Evolutionary conservation across 2,113 vertebrate genomes (phyloP).

Genomic region (Perognathus longimembris): DNA sequence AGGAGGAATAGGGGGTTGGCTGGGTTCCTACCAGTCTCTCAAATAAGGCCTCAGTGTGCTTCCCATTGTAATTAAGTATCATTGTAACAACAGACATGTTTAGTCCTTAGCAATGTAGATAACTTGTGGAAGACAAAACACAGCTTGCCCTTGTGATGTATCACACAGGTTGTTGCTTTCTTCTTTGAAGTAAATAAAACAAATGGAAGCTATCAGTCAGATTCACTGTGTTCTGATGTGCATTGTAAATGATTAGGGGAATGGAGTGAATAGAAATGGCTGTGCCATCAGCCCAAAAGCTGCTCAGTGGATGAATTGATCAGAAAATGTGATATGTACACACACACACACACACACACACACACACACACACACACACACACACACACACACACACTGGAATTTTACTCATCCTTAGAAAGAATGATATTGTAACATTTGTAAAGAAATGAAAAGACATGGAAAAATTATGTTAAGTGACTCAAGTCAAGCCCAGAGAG

Average conservation of each 20-base stretch:
- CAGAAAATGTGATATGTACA: background rate
- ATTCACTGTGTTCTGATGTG: background rate
- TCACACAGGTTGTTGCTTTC: slow-evolving; percentile 50
- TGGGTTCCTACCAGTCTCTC: slow-evolving; percentile 60
- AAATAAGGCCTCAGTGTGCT: slow-evolving; percentile 59
- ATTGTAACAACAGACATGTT: slow-evolving; percentile 64
- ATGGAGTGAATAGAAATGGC: background rate
- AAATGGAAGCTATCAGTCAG: background rate
- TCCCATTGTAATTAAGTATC: slow-evolving; percentile 73
- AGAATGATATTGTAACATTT: no score
- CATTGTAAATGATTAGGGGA: background rate
- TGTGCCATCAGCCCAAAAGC: background rate
- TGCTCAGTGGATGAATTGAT: no score
- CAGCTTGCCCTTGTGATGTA: background rate
- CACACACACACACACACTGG: no score
- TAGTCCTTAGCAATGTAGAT: slow-evolving; percentile 62
- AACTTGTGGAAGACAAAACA: slow-evolving; percentile 69
- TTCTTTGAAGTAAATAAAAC: slow-evolving; percentile 8
- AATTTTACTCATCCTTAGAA: no score
- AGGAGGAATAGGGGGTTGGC: slow-evolving; percentile 34
- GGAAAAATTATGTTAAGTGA: no score
- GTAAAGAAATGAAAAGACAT: no score
- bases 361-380: no score
- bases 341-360: no score
- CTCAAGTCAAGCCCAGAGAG: no score